Base-by-base conservation (phyloP, 2,113 vertebrate genomes). In the Gila orcuttii region DNA sequence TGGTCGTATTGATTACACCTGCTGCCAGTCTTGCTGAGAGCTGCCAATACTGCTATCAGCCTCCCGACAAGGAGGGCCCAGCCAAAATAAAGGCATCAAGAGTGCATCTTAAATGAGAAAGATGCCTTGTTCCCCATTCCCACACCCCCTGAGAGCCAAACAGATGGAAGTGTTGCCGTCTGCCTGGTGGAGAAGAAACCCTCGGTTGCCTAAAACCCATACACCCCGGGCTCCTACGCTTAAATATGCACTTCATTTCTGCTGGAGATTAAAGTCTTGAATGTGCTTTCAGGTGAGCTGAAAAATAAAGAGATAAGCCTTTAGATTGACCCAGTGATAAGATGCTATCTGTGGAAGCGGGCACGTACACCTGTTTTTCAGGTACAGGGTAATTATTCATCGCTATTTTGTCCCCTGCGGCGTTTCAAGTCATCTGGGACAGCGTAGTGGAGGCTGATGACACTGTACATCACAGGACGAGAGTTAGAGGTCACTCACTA, bases 61-160 rank as follows among this genome's bases (percentile, higher is more conserved):
- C 73, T 79, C 47, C 85, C 12, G 77, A 88, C 74, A 87, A 62
- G 84, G 75, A 66, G 64, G 82, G 47, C 71, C 87, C 55, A 84
- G 87, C 90, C 91, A 90, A 90, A 93, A 93, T 92, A 90, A 93
- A 93, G 90, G 88, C 90, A 87, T 92, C 91, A 90, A 90, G 71
- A 69, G 79, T 57, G 79, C 36, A 59, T 89, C 88, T 83, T 57
- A 78, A 87, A 88, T 87, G 52, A 88, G 88, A 86, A 89, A 90
- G 86, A 83, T 60, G 77, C 68, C 77, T 78, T 45, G 25, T 76
- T 75, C n/a, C 59, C 62, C 4, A 15, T 36, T 68, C 55, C 62
- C 68, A 64, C 50, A 21, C 57, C 50, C 74, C 74, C 64, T 21
- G 86, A 78, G 79, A 83, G 59, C 25, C 47, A 77, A 55, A 84